Base-by-base conservation (phyloP, 2,113 vertebrate genomes). In the Ctenodactylus gundi region DNA sequence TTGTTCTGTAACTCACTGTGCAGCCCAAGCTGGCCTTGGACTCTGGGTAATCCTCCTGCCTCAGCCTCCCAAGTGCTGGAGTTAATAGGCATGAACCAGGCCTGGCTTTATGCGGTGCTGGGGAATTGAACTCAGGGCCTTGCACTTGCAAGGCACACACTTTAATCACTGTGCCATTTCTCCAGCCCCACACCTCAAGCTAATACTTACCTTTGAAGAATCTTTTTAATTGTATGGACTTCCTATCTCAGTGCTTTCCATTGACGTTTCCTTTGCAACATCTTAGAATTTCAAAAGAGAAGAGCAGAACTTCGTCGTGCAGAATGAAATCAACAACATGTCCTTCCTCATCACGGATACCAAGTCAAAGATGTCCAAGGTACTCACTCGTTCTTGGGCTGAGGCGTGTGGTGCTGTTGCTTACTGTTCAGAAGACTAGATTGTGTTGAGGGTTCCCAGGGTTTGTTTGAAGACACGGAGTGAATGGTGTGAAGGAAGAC, bases 311-410 rank as follows among this genome's bases (percentile, higher is more conserved):
- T 99, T 99, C 73, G 99, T 99, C 86, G 99, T 99, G 64, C 99
- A 99, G 98, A 99, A 99, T 97, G 99, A 99, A 98, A 99, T 99
- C 98, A 99, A 99, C 98, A 99, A 99, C 85, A 99, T 99, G 99
- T 99, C 99, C 36, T 99, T 99, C 97, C 99, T 99, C 77, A 99
- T 99, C 93, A 99, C 99, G 41, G 99, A 99, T 90, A 99, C 99
- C 84, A 99, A 99, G 97, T 99, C 99, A 67, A 99, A 99, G 98
- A 99, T 99, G 99, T 99, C 99, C 17, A 99, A 99, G 99, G 99
- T 99, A 98, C 51, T n/a, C 46, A 4, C 4, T 41, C 15, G 75
- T n/a, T 53, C 13, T 49, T 36, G 76, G 1, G 15, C n/a, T 76
- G 41, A 20, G 64, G 2, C 20, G 29, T 64, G 67, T 55, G 15